phyloP scores from a whole-genome alignment of 2,888 invertebrate genomes.

The Leuctra nigra region DNA sequence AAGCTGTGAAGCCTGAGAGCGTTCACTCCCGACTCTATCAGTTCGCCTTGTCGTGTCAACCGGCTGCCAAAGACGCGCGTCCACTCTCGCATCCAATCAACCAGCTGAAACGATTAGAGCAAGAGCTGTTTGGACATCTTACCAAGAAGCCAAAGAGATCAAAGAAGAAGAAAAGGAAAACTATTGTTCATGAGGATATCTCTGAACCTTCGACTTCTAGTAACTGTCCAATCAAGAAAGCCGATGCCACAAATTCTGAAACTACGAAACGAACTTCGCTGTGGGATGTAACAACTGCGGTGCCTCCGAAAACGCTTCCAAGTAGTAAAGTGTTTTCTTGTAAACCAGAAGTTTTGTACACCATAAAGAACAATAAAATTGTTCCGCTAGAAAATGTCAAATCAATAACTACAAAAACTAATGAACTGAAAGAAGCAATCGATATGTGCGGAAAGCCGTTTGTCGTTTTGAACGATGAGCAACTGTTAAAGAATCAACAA shows the following conservation, averaged over 20 bases:
- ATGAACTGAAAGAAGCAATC: background rate
- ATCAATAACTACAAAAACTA: background rate
- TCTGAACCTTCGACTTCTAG: background rate
- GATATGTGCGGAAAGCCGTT: constrained; percentile 22
- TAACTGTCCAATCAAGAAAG: background rate
- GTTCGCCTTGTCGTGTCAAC: constrained; percentile 34
- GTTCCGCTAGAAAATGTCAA: constrained; percentile 37
- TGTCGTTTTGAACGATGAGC: constrained; percentile 38
- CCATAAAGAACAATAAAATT: constrained; percentile 47
- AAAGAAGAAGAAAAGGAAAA: constrained; percentile 12
- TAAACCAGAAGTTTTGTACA: constrained; percentile 43
- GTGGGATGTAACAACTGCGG: constrained; percentile 42
- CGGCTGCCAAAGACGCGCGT: constrained; percentile 21
- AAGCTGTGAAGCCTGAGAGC: constrained; percentile 37
- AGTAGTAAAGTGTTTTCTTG: constrained; percentile 30
- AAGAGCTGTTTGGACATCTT: constrained; percentile 45
- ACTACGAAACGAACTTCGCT: background rate
- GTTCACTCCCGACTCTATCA: constrained; percentile 36
- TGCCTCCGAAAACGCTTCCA: background rate
- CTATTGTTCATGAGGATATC: too few species aligned
- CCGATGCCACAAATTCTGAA: background rate
- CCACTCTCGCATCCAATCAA: constrained; percentile 46
- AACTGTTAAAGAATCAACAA: background rate
- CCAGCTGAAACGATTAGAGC: constrained; percentile 45
- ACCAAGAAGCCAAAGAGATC: constrained; percentile 30